Conservation (phyloP, 1,140 invertebrate genomes). For the Aphaenogaster ashmeadi region DNA sequence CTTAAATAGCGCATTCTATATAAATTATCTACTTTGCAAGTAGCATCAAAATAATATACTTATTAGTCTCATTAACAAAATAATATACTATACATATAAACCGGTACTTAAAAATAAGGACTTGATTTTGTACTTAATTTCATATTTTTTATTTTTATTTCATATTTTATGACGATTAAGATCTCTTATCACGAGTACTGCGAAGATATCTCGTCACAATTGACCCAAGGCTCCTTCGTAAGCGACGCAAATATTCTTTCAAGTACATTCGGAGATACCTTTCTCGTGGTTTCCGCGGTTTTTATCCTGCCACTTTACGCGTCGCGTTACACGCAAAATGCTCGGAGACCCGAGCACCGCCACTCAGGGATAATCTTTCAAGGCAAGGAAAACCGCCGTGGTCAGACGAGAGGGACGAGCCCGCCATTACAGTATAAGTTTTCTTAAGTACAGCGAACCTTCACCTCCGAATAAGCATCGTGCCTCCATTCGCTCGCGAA, state of each 20-base stretch:
- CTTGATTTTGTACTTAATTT: background rate
- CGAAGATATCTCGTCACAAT: background rate
- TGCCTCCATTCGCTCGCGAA: conserved; percentile 62
- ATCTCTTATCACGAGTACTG: background rate
- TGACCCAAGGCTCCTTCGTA: background rate
- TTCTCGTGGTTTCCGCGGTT: conserved; percentile 25
- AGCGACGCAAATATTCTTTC: conserved; percentile 27
- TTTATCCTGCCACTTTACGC: conserved; percentile 54
- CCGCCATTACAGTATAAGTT: conserved; percentile 57
- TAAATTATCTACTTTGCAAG: background rate
- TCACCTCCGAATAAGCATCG: conserved; percentile 66
- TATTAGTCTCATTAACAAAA: background rate
- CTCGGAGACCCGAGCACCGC: conserved; percentile 30
- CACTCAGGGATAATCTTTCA: conserved; percentile 63
- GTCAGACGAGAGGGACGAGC: conserved; percentile 52
- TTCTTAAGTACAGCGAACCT: conserved; percentile 39
- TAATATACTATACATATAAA: background rate
- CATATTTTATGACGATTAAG: background rate
- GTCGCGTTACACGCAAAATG: conserved; percentile 55
- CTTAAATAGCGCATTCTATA: background rate
- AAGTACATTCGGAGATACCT: conserved; percentile 43
- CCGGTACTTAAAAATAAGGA: background rate
- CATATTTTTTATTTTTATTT: background rate
- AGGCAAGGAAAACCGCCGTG: conserved; percentile 47
- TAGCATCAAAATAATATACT: background rate